Base-by-base conservation (phyloP, 64 coral and sea anemone genomes). In the Platygyra sinensis region DNA sequence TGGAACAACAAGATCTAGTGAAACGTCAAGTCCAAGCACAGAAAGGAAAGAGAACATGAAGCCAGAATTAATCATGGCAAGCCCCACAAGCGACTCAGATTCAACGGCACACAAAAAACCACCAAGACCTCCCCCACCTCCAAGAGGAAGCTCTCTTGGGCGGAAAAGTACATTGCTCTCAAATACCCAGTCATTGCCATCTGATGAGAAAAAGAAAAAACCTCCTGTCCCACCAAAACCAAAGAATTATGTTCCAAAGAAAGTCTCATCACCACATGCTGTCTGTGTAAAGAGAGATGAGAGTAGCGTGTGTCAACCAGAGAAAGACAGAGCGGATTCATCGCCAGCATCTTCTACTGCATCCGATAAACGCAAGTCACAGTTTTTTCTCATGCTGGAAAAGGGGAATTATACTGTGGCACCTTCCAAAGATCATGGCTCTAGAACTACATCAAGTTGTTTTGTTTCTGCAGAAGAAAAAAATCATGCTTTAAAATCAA, bases 191-290 rank as follows among this genome's bases (percentile, higher is more conserved):
- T 24, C 62, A 39, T 4, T 13, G 1, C 25, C 22, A 10, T 14
- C 81, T n/a, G 81, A 0, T 52, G 81, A 38, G 62, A 85, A 85
- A 52, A 85, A 85, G 36, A 33, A 20, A 51, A 69, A 38, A 72
- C 81, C 81, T 50, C 81, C 81, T 19, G 63, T 88, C 17, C 72
- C 86, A 33, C 71, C 71, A 60, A 88, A 88, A 76, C 71, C 74
- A 59, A 77, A 88, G 86, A 76, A 88, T 38, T 59, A 75, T 75
- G 72, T 77, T 73, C 29, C 72, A 24, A 88, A 76, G 72, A 77
- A 73, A 60, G 3, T 15, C n/a, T 76, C 50, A 24, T 7, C 29
- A 3, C 50, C 8, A 0, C 16, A n/a, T 20, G 9, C 15, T 60
- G 52, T n/a, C 54, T 10, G 3, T 88, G 49, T 27, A 24, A 60